A percentile compares a stretch with the other conserved stretches of the same genome.
Conservation (phyloP, 2,113 vertebrate species). For the Callospermophilus lateralis region DNA sequence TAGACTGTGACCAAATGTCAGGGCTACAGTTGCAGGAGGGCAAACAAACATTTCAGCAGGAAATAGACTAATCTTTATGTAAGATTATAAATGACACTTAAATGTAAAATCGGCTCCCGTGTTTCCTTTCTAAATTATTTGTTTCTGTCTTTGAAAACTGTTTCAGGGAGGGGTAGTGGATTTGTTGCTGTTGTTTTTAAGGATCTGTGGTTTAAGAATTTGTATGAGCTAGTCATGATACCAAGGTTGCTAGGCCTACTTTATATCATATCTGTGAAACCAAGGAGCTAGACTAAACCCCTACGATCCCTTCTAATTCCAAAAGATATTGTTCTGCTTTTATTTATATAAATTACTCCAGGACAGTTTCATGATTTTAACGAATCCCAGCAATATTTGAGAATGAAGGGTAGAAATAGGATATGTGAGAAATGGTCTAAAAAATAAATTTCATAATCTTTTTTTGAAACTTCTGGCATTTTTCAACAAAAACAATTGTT, state of each 20-base stretch:
- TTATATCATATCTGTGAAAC: slow-evolving; percentile 25
- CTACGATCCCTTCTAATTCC: not conserved
- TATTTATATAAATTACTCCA: not conserved
- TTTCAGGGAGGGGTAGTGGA: too few relatives aligned
- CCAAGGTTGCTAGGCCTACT: not conserved
- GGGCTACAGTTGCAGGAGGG: not conserved
- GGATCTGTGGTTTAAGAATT: not conserved
- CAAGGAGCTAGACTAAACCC: not conserved
- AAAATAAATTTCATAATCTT: not conserved
- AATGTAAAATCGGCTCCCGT: not conserved
- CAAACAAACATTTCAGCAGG: not conserved
- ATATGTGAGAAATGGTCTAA: slow-evolving; percentile 2
- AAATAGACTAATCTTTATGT: not conserved
- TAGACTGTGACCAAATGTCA: not conserved
- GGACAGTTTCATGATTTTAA: not conserved
- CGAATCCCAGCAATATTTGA: not conserved
- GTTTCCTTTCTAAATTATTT: slow-evolving; percentile 29
- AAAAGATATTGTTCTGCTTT: not conserved
- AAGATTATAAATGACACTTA: not conserved
- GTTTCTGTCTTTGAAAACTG: not conserved
- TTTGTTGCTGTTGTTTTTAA: not conserved
- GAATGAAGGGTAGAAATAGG: not conserved
- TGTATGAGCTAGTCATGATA: not conserved
- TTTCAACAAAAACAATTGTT: not conserved
- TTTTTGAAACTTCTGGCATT: not conserved